Evolutionary conservation across 2,113 vertebrate species (phyloP), one percentile per base, ranked within the genome.

Genomic region (Dermatemys mawii): DNA sequence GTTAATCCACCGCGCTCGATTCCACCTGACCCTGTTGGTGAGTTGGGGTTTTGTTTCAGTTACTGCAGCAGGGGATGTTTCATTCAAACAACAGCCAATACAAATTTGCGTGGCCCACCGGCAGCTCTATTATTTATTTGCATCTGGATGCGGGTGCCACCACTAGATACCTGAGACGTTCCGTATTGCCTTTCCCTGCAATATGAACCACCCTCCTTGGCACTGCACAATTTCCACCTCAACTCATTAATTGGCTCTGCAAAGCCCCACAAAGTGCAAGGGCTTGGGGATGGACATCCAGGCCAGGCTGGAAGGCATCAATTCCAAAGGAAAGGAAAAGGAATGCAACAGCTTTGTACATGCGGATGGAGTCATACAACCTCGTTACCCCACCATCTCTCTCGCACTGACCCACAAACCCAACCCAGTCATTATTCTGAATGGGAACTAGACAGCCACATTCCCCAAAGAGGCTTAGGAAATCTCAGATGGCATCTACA

Each of bases 51-150:
- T 57, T 54, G 24, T 53, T 90, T 8, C 35, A 24, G 27, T 38
- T 89, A 90, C 79, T 88, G 67, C 81, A 76, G 95, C 91, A 0
- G 1, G 50, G 78, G 91, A 44, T 16, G 60, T 90, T 75, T 55
- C 91, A 38, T 63, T 63, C 73, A 5, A 60, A 84, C 78, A 26
- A 41, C 93, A 76, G 46, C 53, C 81, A 57, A 1, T 49, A 27
- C 14, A 44, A 32, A 92, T 96, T 91, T 90, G 84, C 94, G 85
- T 48, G 86, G 90, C 89, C 87, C 83, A 51, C 2, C 3, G 5
- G 50, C 22, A 5, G 12, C 48, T 78, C 19, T n/a, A 35, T 26
- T 49, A 44, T 11, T 51, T 2, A 5, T 54, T 48, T 87, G 84
- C 90, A 88, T 70, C 81, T 79, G 86, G 79, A 32, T 79, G 82